Conservation (phyloP, 2,888 invertebrate genomes). For the Pherbina coryleti region DNA sequence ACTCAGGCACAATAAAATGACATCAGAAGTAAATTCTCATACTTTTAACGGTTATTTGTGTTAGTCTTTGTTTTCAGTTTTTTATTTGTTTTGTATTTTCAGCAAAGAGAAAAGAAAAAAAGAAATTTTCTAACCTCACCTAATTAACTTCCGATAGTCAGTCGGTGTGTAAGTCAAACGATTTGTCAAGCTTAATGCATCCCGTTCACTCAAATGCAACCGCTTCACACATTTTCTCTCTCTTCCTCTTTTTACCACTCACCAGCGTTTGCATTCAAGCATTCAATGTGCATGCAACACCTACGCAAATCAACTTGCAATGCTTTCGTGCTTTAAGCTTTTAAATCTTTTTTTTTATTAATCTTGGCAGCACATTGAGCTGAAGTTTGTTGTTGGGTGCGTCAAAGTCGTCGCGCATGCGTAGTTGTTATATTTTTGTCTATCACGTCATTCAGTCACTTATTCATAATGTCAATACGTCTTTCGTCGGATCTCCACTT, state of each 20-base stretch:
- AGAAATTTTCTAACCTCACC: constrained; percentile 1
- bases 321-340: constrained; percentile 12
- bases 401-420: constrained; percentile 6
- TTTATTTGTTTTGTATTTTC: background rate
- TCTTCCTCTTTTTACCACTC: background rate
- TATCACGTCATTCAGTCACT: background rate
- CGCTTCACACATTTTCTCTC: background rate
- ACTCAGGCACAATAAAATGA: background rate
- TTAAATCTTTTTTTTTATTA: background rate
- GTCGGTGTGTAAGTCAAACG: constrained; percentile 9
- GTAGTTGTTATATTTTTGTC: constrained; percentile 3
- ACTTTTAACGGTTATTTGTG: background rate
- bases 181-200: constrained; percentile 4
- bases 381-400: background rate
- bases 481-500: background rate
- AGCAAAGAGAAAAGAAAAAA: constrained; percentile 10
- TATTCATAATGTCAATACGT: background rate
- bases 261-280: constrained; percentile 2
- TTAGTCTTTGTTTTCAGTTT: background rate
- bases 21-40: background rate
- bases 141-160: constrained; percentile 25
- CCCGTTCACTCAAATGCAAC: background rate
- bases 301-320: constrained; percentile 25
- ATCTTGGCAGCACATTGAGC: background rate
- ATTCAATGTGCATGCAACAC: constrained; percentile 20